Percentiles rank a stretch among this genome's conserved stretches.
phyloP scores from a whole-genome alignment of 2,113 vertebrate species.

The Rousettus leschenaultii region DNA sequence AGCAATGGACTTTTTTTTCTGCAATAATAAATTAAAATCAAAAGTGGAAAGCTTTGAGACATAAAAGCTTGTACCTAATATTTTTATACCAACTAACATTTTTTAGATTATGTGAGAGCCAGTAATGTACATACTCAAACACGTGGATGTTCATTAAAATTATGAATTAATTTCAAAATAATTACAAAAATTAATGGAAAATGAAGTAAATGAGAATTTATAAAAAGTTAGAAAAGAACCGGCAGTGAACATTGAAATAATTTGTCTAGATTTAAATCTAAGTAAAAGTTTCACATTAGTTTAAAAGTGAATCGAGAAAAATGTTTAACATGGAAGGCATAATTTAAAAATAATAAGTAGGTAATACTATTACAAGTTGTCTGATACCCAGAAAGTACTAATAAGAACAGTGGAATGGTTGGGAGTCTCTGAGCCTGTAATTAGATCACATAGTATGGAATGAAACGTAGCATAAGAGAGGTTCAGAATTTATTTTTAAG shows the following conservation, averaged over 20 bases:
- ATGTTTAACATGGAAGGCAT: background rate
- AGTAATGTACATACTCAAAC: background rate
- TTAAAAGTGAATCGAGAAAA: background rate
- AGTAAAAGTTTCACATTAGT: background rate
- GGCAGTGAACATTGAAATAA: background rate
- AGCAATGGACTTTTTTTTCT: background rate
- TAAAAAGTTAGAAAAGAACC: background rate
- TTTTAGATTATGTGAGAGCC: background rate
- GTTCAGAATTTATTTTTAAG: background rate
- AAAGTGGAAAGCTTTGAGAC: background rate
- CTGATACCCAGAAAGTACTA: background rate
- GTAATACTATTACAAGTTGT: background rate
- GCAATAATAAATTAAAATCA: background rate
- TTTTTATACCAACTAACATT: background rate
- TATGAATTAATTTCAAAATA: background rate
- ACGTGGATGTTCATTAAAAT: background rate
- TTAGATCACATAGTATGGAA: background rate
- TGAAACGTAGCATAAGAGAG: background rate
- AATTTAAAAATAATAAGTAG: background rate
- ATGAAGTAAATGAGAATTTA: background rate
- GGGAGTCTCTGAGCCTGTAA: background rate
- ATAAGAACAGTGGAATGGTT: background rate
- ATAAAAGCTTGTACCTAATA: background rate
- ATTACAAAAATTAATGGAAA: background rate
- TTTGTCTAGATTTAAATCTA: background rate